Evolutionary conservation across 2,888 invertebrate genomes (phyloP).

Genomic region (Chymomyza amoena): DNA sequence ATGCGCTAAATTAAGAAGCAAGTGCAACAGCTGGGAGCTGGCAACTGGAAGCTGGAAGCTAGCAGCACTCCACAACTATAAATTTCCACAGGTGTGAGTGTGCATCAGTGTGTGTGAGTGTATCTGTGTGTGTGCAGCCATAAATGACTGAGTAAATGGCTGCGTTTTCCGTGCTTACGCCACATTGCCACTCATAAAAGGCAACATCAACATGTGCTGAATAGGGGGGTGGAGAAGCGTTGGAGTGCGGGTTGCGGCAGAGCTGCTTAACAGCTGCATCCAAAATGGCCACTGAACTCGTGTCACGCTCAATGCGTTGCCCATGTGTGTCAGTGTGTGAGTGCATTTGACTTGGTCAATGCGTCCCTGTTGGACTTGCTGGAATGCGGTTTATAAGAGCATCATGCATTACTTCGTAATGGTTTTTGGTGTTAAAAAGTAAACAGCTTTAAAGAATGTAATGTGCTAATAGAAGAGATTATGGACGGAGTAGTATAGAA

Average conservation of each 20-base stretch:
- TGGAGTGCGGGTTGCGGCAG: no score
- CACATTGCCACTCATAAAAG: neutral
- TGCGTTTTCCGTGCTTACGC: conserved; percentile 1
- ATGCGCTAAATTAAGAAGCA: conserved; percentile 40
- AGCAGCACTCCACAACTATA: neutral
- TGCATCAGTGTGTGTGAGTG: no score
- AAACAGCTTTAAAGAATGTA: no score
- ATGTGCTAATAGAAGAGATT: no score
- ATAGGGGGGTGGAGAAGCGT: neutral
- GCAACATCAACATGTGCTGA: neutral
- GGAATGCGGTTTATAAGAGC: neutral
- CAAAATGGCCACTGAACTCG: conserved; percentile 42
- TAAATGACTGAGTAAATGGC: conserved; percentile 38
- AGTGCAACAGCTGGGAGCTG: conserved; percentile 19
- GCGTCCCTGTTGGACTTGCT: neutral
- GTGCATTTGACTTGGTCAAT: neutral
- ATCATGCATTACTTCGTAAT: no score
- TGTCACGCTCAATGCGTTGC: conserved; percentile 2
- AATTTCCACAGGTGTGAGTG: conserved; percentile 9
- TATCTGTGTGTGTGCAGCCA: conserved; percentile 15
- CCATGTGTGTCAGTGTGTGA: conserved; percentile 9
- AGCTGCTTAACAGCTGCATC: neutral
- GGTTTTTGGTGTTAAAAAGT: no score
- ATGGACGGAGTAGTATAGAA: no score
- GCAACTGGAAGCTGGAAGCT: no score